Evolutionary conservation across 2,797 vertebrate species (phyloP).

Genomic region (Paratrypauchen microcephalus): DNA sequence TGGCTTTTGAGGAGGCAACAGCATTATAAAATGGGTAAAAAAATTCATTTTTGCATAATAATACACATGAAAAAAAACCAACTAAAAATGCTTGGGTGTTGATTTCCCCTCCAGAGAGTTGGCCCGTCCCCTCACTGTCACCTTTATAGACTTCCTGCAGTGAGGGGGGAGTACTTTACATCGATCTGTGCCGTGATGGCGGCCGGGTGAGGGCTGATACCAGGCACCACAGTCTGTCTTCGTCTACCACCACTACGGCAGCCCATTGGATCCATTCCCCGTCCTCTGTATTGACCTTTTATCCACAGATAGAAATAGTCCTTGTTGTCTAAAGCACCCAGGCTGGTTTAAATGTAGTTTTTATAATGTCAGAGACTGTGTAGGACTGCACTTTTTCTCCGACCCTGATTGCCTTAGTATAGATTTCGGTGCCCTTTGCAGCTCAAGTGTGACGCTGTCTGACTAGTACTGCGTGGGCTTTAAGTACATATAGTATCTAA

Average conservation of each 20-base stretch:
- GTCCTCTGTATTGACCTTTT: conserved; percentile 68
- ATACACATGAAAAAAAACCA: no score
- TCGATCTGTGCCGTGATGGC: conserved; percentile 67
- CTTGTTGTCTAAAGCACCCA: conserved; percentile 55
- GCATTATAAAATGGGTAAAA: no score
- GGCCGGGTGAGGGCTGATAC: conserved; percentile 67
- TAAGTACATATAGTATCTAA: background rate
- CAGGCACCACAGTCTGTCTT: conserved; percentile 67
- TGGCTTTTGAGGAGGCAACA: no score
- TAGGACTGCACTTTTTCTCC: conserved; percentile 18
- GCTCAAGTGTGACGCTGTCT: conserved; percentile 1
- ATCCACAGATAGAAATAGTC: conserved; percentile 59
- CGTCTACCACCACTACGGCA: conserved; percentile 54
- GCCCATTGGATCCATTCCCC: conserved; percentile 63
- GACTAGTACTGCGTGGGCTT: background rate
- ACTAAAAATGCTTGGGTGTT: background rate
- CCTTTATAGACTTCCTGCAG: conserved; percentile 68
- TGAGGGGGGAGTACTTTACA: conserved; percentile 70
- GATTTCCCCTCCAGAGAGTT: conserved; percentile 40
- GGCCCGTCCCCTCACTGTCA: conserved; percentile 46
- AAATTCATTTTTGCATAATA: no score
- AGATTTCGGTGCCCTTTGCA: conserved; percentile 13
- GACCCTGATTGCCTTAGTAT: conserved; percentile 23
- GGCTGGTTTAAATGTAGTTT: conserved; percentile 49
- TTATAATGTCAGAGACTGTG: conserved; percentile 40